phyloP scores from a whole-genome alignment of 2,888 invertebrate species.

The Morinoia aosen region DNA sequence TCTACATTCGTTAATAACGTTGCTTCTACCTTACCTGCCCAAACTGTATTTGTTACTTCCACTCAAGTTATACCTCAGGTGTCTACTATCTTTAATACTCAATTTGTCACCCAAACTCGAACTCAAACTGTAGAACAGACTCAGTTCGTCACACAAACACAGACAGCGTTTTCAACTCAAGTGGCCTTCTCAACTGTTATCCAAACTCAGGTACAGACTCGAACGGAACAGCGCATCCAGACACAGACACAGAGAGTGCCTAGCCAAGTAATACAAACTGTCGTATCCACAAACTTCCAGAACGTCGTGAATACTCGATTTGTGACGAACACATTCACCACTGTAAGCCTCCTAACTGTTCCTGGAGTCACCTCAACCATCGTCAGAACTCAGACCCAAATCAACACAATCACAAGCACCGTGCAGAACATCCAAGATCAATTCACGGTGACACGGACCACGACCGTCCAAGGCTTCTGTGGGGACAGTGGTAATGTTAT shows the following conservation, averaged over 20 bases:
- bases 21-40: conserved; percentile 60
- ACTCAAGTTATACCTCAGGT: conserved; percentile 61
- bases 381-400: conserved; percentile 54
- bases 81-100: conserved; percentile 57
- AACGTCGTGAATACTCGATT: conserved; percentile 57
- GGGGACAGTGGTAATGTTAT: neutral
- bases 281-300: conserved; percentile 60
- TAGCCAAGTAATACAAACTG: conserved; percentile 60
- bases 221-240: conserved; percentile 54
- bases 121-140: conserved; percentile 64
- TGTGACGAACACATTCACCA: conserved; percentile 57
- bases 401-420: conserved; percentile 57
- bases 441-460: conserved; percentile 60
- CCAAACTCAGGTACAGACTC: conserved; percentile 58
- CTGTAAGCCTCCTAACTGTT: conserved; percentile 51
- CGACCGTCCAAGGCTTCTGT: conserved; percentile 59
- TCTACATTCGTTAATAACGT: conserved; percentile 59
- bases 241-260: conserved; percentile 58
- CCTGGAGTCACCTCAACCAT: conserved; percentile 58
- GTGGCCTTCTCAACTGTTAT: conserved; percentile 59
- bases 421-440: conserved; percentile 55
- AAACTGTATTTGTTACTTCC: conserved; percentile 60
- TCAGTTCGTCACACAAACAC: conserved; percentile 57
- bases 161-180: conserved; percentile 59
- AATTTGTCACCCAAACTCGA: conserved; percentile 62